Evolutionary conservation across 2,797 vertebrate genomes (phyloP).

Genomic region (Pelobates cultripes): DNA sequence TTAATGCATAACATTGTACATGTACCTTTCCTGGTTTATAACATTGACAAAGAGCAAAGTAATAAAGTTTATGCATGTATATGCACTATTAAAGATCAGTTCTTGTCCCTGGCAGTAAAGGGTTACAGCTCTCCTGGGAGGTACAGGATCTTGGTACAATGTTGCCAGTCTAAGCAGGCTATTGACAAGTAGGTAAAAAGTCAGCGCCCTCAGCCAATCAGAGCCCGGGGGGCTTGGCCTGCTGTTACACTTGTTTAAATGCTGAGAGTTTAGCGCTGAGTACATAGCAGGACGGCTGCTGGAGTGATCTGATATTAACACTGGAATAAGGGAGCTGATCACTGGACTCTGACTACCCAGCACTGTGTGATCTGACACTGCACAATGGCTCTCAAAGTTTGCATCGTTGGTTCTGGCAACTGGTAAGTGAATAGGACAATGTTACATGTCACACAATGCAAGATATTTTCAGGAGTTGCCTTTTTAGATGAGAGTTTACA

Average conservation of each 20-base stretch:
- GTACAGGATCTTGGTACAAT: conserved; percentile 1
- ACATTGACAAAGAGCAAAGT: too few relatives aligned
- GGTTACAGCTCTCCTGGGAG: too few relatives aligned
- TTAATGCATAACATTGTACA: too few relatives aligned
- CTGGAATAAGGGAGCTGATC: neutral
- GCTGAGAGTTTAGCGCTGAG: neutral
- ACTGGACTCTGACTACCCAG: neutral
- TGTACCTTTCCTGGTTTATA: too few relatives aligned
- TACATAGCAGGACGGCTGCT: neutral
- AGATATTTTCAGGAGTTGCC: too few relatives aligned
- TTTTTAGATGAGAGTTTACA: too few relatives aligned
- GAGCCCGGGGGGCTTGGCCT: conserved; percentile 46
- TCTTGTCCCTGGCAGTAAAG: too few relatives aligned
- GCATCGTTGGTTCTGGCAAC: conserved; percentile 94
- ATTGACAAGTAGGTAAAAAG: neutral
- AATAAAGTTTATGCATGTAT: too few relatives aligned
- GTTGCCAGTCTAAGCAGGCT: neutral
- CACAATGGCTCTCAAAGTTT: conserved; percentile 73
- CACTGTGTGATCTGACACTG: neutral
- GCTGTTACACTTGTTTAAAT: conserved; percentile 42
- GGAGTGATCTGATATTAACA: conserved; percentile 2
- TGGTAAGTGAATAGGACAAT: conserved; percentile 77
- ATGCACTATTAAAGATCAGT: too few relatives aligned
- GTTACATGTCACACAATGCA: neutral
- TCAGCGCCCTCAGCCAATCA: conserved; percentile 35